Evolutionary conservation across 2,888 invertebrate genomes (phyloP).

Genomic region (Antitype chi): DNA sequence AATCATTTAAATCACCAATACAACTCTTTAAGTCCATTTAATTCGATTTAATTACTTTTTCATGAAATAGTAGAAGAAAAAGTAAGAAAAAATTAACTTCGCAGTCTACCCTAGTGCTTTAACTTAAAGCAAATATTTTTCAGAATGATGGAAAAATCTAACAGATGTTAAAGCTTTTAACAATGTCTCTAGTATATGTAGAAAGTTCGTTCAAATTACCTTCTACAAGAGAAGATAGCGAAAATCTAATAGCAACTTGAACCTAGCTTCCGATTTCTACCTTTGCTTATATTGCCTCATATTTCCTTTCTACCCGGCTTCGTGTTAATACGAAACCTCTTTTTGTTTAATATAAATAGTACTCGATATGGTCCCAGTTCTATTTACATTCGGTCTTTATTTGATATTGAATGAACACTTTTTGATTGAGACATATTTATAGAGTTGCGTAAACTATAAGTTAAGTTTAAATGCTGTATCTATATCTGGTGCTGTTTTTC

Average conservation of each 20-base stretch:
- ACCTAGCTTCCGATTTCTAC: slow-evolving; percentile 46
- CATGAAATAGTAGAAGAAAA: no score
- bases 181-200: background rate
- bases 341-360: slow-evolving; percentile 52
- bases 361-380: slow-evolving; percentile 43
- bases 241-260: slow-evolving; percentile 39
- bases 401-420: slow-evolving; percentile 21
- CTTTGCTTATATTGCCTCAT: slow-evolving; percentile 41
- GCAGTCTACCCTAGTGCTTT: no score
- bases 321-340: slow-evolving; percentile 54
- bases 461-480: background rate
- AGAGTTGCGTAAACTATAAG: background rate
- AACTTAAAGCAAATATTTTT: background rate
- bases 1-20: no score
- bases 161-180: slow-evolving; percentile 9
- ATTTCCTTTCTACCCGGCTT: slow-evolving; percentile 21
- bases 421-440: slow-evolving; percentile 8
- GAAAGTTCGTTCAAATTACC: slow-evolving; percentile 25
- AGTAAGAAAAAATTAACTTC: no score
- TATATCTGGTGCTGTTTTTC: background rate
- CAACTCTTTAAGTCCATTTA: no score
- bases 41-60: no score
- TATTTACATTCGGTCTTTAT: slow-evolving; percentile 30
- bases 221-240: slow-evolving; percentile 9
- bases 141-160: background rate